Conservation (phyloP, 2,888 invertebrate species). For the Argyresthia goedartella region DNA sequence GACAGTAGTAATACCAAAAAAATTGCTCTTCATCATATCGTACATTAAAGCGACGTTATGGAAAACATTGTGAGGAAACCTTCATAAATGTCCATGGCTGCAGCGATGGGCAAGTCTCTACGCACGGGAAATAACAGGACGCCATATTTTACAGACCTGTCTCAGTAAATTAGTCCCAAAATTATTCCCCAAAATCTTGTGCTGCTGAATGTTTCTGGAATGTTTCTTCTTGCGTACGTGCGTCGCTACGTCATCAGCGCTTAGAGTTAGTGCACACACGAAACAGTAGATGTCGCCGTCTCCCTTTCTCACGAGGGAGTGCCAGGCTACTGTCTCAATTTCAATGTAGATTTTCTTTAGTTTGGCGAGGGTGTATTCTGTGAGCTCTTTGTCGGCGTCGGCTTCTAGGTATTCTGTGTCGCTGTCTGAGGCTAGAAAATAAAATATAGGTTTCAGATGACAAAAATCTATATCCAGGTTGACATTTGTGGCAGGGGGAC, state of each 20-base stretch:
- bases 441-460: too few relatives aligned
- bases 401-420: slow-evolving; percentile 1
- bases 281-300: slow-evolving; percentile 18
- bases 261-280: slow-evolving; percentile 10
- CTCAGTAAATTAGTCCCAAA: slow-evolving; percentile 23
- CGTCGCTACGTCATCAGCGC: slow-evolving; percentile 4
- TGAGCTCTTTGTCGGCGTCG: slow-evolving; percentile 6
- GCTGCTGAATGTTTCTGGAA: slow-evolving; percentile 16
- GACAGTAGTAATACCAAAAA: too few relatives aligned
- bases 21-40: too few relatives aligned
- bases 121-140: too few relatives aligned
- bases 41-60: too few relatives aligned
- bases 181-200: slow-evolving; percentile 20
- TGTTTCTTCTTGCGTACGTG: slow-evolving; percentile 16
- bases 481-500: too few relatives aligned
- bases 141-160: slow-evolving; percentile 25
- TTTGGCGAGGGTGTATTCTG: slow-evolving; percentile 19
- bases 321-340: slow-evolving; percentile 13
- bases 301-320: slow-evolving; percentile 16
- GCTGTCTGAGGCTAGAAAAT: too few relatives aligned
- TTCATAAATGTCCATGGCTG: too few relatives aligned
- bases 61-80: too few relatives aligned
- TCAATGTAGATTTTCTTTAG: slow-evolving; percentile 16
- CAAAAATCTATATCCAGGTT: too few relatives aligned
- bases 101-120: too few relatives aligned